Evolutionary conservation across 2,888 invertebrate genomes (phyloP).

Genomic region (Cotesia congregata): DNA sequence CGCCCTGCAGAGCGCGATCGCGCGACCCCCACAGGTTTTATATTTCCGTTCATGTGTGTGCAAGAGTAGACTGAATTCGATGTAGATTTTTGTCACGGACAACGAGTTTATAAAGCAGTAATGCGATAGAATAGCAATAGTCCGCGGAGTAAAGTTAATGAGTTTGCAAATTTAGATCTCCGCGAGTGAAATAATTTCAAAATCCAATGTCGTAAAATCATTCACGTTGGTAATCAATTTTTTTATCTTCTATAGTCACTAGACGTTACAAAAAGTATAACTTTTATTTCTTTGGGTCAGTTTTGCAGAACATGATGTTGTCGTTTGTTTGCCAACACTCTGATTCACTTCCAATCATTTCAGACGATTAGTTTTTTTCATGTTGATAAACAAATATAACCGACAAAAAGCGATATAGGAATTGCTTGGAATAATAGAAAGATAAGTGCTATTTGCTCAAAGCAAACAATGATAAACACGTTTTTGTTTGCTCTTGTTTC

Average conservation of each 20-base stretch:
- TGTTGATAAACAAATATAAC: neutral
- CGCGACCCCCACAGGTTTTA: conserved; percentile 45
- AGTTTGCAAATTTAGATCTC: neutral
- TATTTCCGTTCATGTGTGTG: conserved; percentile 3
- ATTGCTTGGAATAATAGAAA: neutral
- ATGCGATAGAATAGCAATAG: conserved; percentile 19
- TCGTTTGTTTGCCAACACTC: conserved; percentile 32
- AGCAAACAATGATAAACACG: neutral
- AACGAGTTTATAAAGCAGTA: conserved; percentile 33
- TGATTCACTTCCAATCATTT: conserved; percentile 28
- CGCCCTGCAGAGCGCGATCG: conserved; percentile 52
- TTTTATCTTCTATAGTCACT: neutral
- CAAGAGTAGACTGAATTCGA: neutral
- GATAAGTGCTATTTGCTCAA: neutral
- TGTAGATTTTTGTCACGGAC: conserved; percentile 17
- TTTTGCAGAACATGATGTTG: conserved; percentile 34
- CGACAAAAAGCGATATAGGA: conserved; percentile 15
- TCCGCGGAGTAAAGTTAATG: neutral
- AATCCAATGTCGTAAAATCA: no score
- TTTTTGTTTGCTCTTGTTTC: conserved; percentile 1
- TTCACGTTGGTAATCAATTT: neutral
- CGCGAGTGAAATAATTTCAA: no score
- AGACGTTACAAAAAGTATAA: no score
- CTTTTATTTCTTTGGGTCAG: no score
- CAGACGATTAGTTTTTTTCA: neutral